Conservation (phyloP, 2,888 invertebrate species). For the Melanostoma mellinum region DNA sequence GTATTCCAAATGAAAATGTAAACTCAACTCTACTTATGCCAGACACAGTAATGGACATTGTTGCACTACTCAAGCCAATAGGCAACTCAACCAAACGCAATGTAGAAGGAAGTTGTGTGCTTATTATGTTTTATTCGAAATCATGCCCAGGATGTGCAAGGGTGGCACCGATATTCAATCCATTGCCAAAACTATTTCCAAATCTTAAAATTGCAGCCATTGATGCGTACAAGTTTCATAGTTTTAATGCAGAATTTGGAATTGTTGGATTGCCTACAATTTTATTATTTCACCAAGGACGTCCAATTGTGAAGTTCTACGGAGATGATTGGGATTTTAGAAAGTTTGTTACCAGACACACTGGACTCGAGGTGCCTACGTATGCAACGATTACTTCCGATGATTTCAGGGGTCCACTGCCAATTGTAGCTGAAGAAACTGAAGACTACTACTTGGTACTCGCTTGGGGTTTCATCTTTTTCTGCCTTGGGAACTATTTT, state of each 20-base stretch:
- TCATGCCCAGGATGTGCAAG: slow-evolving; percentile 95
- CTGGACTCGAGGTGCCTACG: slow-evolving; percentile 85
- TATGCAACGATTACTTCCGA: slow-evolving; percentile 87
- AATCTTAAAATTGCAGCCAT: slow-evolving; percentile 93
- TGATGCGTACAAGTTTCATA: slow-evolving; percentile 92
- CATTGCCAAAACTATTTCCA: slow-evolving; percentile 93
- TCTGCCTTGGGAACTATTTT: slow-evolving; percentile 89
- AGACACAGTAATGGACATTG: slow-evolving; percentile 78
- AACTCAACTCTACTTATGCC: slow-evolving; percentile 77
- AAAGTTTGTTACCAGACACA: slow-evolving; percentile 89
- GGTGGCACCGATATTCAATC: slow-evolving; percentile 95
- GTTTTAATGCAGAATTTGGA: slow-evolving; percentile 95
- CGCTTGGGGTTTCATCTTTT: slow-evolving; percentile 92
- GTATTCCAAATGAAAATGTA: slow-evolving; percentile 75
- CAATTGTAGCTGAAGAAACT: slow-evolving; percentile 88
- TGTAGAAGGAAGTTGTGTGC: slow-evolving; percentile 87
- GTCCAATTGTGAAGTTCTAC: slow-evolving; percentile 92
- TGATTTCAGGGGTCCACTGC: slow-evolving; percentile 91
- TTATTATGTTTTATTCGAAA: slow-evolving; percentile 94
- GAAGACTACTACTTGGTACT: slow-evolving; percentile 91
- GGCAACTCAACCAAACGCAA: slow-evolving; percentile 83
- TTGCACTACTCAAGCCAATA: slow-evolving; percentile 78
- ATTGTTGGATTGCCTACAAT: slow-evolving; percentile 95
- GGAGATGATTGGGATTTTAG: slow-evolving; percentile 91
- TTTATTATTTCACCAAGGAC: slow-evolving; percentile 94